Conservation (phyloP, 2,113 vertebrate species). For the Leptodactylus fuscus region DNA sequence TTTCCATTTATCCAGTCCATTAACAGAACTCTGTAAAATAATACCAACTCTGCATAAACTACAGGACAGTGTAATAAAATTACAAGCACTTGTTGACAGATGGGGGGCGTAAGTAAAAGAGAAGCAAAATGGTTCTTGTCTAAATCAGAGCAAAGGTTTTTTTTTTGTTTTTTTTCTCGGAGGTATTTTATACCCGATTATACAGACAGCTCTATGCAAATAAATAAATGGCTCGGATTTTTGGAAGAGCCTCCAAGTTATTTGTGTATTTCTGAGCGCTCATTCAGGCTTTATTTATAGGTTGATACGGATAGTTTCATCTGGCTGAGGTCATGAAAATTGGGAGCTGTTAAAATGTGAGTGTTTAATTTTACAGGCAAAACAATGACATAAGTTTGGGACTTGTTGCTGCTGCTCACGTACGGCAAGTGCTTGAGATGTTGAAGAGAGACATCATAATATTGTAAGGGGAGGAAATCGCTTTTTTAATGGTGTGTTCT, state of each 20-base stretch:
- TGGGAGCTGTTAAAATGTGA: background rate
- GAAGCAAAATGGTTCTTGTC: conserved; percentile 68
- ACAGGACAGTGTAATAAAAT: conserved; percentile 81
- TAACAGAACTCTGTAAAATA: conserved; percentile 88
- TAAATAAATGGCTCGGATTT: conserved; percentile 4
- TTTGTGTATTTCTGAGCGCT: conserved; percentile 5
- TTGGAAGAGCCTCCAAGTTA: background rate
- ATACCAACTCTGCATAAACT: conserved; percentile 80
- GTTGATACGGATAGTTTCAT: conserved; percentile 29
- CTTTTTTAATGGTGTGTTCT: conserved; percentile 47
- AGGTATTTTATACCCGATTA: conserved; percentile 42
- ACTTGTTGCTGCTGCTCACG: background rate
- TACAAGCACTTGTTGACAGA: conserved; percentile 79
- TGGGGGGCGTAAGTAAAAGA: conserved; percentile 75
- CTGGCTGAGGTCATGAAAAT: conserved; percentile 9
- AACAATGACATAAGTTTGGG: conserved; percentile 30
- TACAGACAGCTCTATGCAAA: conserved; percentile 14
- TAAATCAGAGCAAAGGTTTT: conserved; percentile 68
- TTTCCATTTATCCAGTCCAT: conserved; percentile 84
- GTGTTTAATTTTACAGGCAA: background rate
- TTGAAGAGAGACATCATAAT: conserved; percentile 11
- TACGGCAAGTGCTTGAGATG: background rate
- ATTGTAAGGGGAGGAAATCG: background rate
- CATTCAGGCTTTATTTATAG: conserved; percentile 1
- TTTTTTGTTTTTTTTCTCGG: conserved; percentile 58